Conservation (phyloP, 2,797 vertebrate species). For the Peromyscus attwateri region DNA sequence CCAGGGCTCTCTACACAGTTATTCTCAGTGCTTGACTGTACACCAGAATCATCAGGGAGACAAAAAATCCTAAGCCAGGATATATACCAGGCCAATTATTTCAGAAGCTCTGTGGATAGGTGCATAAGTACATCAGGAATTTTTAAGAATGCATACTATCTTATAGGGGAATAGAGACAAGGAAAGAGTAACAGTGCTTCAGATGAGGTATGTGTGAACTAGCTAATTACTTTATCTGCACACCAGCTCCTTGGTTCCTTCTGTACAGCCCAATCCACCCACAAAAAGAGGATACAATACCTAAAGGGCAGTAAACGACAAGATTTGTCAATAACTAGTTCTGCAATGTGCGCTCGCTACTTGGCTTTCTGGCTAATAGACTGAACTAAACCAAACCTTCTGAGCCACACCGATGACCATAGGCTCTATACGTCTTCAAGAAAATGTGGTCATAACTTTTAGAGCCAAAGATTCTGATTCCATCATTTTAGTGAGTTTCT, state of each 20-base stretch:
- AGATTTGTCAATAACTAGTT: neutral
- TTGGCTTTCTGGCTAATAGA: neutral
- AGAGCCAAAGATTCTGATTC: neutral
- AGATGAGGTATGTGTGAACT: neutral
- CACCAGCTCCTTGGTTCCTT: neutral
- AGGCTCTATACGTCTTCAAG: constrained; percentile 15
- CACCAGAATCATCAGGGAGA: neutral
- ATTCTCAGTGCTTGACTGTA: neutral
- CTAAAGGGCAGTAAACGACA: neutral
- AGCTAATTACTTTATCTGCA: neutral
- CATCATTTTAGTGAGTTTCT: neutral
- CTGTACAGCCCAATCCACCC: neutral
- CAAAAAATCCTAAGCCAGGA: neutral
- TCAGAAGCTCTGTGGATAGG: neutral
- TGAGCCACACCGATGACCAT: neutral
- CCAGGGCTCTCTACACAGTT: neutral
- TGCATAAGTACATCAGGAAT: neutral
- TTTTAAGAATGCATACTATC: neutral
- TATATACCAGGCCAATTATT: neutral
- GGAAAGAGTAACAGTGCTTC: neutral
- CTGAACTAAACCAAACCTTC: neutral
- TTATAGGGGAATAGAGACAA: neutral
- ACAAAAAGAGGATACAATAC: neutral
- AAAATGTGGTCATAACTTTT: neutral
- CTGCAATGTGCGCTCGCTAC: neutral